Base-by-base conservation (phyloP, 2,888 invertebrate species). In the Heliconius charithonia region DNA sequence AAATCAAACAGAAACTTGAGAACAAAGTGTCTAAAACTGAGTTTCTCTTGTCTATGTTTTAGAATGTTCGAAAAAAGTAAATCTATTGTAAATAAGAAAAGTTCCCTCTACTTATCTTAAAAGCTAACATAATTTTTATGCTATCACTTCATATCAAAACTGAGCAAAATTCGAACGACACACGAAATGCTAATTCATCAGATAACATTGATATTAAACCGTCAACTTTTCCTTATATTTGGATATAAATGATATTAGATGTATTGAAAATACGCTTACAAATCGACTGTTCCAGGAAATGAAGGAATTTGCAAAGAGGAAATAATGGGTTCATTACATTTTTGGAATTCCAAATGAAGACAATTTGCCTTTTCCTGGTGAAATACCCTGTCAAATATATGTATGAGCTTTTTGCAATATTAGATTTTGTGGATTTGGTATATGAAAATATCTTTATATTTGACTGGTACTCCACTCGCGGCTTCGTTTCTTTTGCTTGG, bases 321-420 rank as follows among this genome's bases (percentile, higher is more conserved):
- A 72, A 72, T 72, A 59, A 72, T 72, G 72, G 72, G 72, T 63
- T 74, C 74, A 74, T 62, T 74, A 74, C 74, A 74, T 74, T 74
- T 74, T 74, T 74, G 62, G 63, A 74, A 74, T 74, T 63, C 29
- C 63, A 41, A 74, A 74, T 63, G 45, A 74, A 63, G 74, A 74
- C 74, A 74, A 74, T 74, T 74, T 74, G 13, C 74, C 41, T 74
- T 63, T 74, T 63, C 27, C 62, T 6, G 41, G 25, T 72, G n/a
- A 72, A 59, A 72, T 37, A 1, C 16, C 12, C 72, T 25, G 56
- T 59, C 72, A 63, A 63, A 63, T 63, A 45, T 63, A 62, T 74
- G 41, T 41, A 74, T 69, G 69, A 27, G 32, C 1, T 63, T 63
- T 59, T 73, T 73, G 16, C 32, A 59, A 73, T 73, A 62, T 73